Evolutionary conservation across 2,797 vertebrate species (phyloP).

Genomic region (Coilia nasus): DNA sequence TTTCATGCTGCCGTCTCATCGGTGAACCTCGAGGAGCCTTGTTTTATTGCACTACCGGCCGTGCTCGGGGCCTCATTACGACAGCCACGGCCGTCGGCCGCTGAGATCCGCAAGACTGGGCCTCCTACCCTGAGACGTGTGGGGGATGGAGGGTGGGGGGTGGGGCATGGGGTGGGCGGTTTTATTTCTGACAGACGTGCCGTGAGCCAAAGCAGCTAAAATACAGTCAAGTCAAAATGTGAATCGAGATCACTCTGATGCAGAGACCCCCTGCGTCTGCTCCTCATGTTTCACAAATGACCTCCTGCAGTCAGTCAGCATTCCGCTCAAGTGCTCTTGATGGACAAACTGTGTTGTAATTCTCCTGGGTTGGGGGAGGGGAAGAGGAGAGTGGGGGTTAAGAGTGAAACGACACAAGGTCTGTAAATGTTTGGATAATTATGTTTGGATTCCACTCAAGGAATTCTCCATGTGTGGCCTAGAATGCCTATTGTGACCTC

Average conservation of each 20-base stretch:
- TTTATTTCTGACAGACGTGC: neutral
- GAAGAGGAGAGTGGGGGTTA: neutral
- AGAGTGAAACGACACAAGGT: neutral
- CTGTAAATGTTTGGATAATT: slow-evolving; percentile 27
- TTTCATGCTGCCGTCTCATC: slow-evolving; percentile 48
- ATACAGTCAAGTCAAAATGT: neutral
- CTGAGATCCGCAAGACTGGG: slow-evolving; percentile 41
- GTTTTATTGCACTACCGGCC: slow-evolving; percentile 34
- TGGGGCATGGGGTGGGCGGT: too few relatives aligned
- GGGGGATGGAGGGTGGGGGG: neutral
- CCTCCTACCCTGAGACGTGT: slow-evolving; percentile 12
- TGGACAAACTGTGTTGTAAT: slow-evolving; percentile 28
- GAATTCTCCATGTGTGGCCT: slow-evolving; percentile 15
- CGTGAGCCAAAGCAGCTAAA: slow-evolving; percentile 10
- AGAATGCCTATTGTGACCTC: slow-evolving; percentile 16
- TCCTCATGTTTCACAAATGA: slow-evolving; percentile 15
- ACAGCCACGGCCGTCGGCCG: slow-evolving; percentile 31
- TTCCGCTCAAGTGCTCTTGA: slow-evolving; percentile 10
- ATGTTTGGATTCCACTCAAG: neutral
- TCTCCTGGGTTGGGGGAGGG: slow-evolving; percentile 21
- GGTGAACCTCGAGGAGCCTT: slow-evolving; percentile 34
- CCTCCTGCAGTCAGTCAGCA: neutral
- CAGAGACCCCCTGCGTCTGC: neutral
- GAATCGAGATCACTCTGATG: neutral
- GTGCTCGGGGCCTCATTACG: slow-evolving; percentile 38